A percentile compares a stretch with the other conserved stretches of the same genome.
phyloP scores from a whole-genome alignment of 1,140 invertebrate genomes.

The Ceratitis capitata region DNA sequence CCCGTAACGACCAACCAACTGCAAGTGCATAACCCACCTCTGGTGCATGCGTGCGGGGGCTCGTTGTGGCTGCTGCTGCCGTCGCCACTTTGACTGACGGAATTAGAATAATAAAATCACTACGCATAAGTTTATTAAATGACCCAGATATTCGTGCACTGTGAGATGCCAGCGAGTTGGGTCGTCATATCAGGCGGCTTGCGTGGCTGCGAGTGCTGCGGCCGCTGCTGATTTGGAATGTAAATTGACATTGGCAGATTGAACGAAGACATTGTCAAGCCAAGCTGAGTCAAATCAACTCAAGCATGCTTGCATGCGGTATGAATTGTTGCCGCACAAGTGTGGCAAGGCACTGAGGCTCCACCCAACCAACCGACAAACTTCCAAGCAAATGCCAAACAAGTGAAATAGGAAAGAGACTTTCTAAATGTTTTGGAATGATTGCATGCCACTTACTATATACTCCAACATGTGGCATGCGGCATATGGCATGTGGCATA shows the following conservation, averaged over 20 bases:
- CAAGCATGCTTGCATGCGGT: too few species aligned
- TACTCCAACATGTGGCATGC: constrained; percentile 29
- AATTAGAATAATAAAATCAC: constrained; percentile 38
- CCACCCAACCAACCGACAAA: not conserved
- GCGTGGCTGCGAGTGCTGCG: not conserved
- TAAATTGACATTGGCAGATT: constrained; percentile 37
- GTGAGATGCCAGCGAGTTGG: not conserved
- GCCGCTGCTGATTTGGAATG: constrained; percentile 15
- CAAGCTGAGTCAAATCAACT: too few species aligned
- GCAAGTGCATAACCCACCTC: not conserved
- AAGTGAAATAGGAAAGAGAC: constrained; percentile 35
- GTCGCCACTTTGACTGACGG: not conserved
- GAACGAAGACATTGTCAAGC: not conserved
- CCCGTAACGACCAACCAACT: not conserved
- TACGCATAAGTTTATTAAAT: constrained; percentile 12
- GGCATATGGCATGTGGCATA: constrained; percentile 12
- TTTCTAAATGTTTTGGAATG: constrained; percentile 10
- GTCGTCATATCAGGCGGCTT: not conserved
- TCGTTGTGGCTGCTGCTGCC: too few species aligned
- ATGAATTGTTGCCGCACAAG: constrained; percentile 27
- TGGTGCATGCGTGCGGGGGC: not conserved
- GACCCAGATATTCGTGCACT: constrained; percentile 18
- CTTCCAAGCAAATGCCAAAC: not conserved
- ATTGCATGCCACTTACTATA: constrained; percentile 27
- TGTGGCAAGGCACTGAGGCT: constrained; percentile 3